Base-by-base conservation (phyloP, 2,113 vertebrate species). In the Xiphias gladius region DNA sequence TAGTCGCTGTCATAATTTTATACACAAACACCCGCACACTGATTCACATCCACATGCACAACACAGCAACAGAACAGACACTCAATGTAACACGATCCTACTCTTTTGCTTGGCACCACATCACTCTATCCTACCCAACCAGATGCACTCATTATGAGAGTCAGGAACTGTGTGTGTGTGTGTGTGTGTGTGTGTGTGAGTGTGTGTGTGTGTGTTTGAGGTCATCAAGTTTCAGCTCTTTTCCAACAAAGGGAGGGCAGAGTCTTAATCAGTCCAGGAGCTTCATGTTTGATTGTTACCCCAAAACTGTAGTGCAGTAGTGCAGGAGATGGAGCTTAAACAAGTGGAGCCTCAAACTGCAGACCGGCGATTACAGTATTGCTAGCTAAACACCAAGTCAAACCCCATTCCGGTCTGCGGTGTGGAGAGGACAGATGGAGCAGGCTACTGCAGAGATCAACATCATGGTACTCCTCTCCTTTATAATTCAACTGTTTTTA, bases 1-100 rank as follows among this genome's bases (percentile, higher is more conserved):
- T 84, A 88, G 88, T 83, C 62, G 35, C 84, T 79, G 90, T 90
- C 88, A 88, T 87, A 50, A 89, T 91, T 87, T 88, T 52, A 83
- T 90, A 88, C 90, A 91, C 86, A 92, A 75, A 91, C 89, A 91
- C 74, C 76, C 57, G 37, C 87, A 82, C 86, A 67, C 76, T 71
- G 54, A 89, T 43, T 65, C 84, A 76, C 88, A 85, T 61, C 61
- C 86, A 79, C 83, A 86, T 54, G 66, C 74, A 83, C 80, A 72
- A 73, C 84, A 88, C 76, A 66, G 67, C 24, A 8, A 41, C 73
- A 61, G 65, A 71, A 80, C 73, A 88, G 62, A 88, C 75, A 88
- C 55, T 46, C 52, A 22, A 71, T 72, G 88, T 82, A 92, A 91
- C 81, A 64, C 22, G 62, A 91, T 83, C 76, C 69, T 61, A 73